phyloP scores from a whole-genome alignment of 2,113 vertebrate species.

The Melospiza melodia region DNA sequence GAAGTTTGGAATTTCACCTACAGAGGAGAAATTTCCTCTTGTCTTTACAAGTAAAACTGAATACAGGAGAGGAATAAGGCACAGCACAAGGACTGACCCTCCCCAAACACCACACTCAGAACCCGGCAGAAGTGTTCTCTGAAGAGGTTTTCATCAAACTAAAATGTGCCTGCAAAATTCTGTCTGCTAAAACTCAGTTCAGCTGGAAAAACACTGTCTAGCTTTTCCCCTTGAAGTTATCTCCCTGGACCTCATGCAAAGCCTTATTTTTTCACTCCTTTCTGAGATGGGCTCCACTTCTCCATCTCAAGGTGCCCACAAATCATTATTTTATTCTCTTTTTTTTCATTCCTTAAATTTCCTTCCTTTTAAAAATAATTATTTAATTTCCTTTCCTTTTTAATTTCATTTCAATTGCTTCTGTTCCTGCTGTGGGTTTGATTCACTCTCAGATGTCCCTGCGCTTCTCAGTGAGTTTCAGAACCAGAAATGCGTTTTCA shows the following conservation, averaged over 20 bases:
- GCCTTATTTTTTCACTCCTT: not conserved
- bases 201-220: slow-evolving; percentile 29
- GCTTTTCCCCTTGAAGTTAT: not conserved
- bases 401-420: not conserved
- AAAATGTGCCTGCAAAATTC: not conserved
- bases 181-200: not conserved
- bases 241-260: not conserved
- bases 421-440: not conserved
- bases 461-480: not conserved
- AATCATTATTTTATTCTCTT: not conserved
- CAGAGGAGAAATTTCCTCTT: not conserved
- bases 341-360: not conserved
- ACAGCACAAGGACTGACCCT: not conserved
- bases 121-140: not conserved
- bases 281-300: not conserved
- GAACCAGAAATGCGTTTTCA: not conserved
- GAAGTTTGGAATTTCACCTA: not conserved
- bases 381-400: not conserved
- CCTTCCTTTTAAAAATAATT: not conserved
- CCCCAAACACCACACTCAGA: accelerated
- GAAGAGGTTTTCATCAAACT: not conserved
- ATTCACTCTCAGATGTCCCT: not conserved
- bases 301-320: not conserved
- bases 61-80: not conserved
- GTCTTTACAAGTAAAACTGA: not conserved